Evolutionary conservation across 2,113 vertebrate genomes (phyloP).

Genomic region (Pholis gunnellus): DNA sequence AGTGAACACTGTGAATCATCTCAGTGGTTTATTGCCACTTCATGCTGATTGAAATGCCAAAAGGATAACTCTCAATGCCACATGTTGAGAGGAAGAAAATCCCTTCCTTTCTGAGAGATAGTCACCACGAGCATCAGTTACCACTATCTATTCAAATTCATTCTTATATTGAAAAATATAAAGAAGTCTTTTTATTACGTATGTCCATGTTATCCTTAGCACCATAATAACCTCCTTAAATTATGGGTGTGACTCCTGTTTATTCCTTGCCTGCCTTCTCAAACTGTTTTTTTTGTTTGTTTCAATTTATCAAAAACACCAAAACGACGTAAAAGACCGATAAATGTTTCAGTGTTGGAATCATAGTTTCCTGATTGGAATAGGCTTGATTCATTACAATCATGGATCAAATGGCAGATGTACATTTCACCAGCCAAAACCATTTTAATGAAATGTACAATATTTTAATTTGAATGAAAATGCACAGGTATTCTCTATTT

Average conservation of each 20-base stretch:
- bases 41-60: constrained; percentile 72
- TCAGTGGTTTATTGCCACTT: constrained; percentile 50
- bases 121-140: constrained; percentile 1
- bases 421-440: constrained; percentile 24
- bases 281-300: background rate
- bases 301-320: background rate
- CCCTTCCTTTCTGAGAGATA: constrained; percentile 21
- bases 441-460: constrained; percentile 65
- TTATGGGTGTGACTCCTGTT: background rate
- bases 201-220: background rate
- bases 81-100: constrained; percentile 33
- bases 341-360: background rate
- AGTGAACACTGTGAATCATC: constrained; percentile 51
- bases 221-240: background rate
- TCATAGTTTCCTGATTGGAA: background rate
- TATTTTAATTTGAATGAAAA: constrained; percentile 66
- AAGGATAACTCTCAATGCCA: constrained; percentile 50
- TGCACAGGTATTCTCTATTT: constrained; percentile 68
- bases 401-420: background rate
- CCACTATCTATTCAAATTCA: constrained; percentile 7
- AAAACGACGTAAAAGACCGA: background rate
- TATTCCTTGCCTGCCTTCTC: background rate
- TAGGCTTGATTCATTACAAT: background rate
- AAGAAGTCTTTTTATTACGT: constrained; percentile 4
- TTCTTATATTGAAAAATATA: constrained; percentile 12